Conservation (phyloP, 92 coral and sea anemone species). For the Phenganax stokvisi region DNA sequence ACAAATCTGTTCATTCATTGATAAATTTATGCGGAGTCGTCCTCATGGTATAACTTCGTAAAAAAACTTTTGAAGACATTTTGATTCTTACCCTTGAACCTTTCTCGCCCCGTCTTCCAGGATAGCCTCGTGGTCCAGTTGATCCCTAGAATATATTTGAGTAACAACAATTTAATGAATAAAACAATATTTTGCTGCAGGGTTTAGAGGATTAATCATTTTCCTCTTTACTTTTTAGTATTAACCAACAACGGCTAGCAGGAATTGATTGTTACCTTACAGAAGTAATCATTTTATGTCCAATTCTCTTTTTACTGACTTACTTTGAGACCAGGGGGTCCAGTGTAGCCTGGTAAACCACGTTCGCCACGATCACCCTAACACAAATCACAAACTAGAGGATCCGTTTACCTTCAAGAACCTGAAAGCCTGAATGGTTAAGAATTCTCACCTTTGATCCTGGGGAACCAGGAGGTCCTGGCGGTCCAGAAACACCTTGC, state of each 20-base stretch:
- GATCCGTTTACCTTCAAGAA: background rate
- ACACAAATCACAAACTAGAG: background rate
- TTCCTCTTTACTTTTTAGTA: background rate
- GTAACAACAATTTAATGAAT: too few species aligned
- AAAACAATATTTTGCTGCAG: too few species aligned
- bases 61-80: background rate
- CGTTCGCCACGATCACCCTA: constrained; percentile 81
- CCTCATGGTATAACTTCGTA: too few species aligned
- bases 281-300: background rate
- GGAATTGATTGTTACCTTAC: background rate
- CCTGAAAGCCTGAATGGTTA: background rate
- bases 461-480: constrained; percentile 65
- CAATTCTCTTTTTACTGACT: background rate
- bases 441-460: constrained; percentile 59
- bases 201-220: background rate
- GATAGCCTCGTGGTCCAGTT: constrained; percentile 63
- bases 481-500: constrained; percentile 63
- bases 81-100: constrained; percentile 68
- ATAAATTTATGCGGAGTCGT: too few species aligned
- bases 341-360: constrained; percentile 71
- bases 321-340: constrained; percentile 80
- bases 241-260: too few species aligned
- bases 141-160: constrained; percentile 47
- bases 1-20: background rate
- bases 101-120: constrained; percentile 89